Base-by-base conservation (phyloP, 2,888 invertebrate species). In the Agonopterix alstromeriana region DNA sequence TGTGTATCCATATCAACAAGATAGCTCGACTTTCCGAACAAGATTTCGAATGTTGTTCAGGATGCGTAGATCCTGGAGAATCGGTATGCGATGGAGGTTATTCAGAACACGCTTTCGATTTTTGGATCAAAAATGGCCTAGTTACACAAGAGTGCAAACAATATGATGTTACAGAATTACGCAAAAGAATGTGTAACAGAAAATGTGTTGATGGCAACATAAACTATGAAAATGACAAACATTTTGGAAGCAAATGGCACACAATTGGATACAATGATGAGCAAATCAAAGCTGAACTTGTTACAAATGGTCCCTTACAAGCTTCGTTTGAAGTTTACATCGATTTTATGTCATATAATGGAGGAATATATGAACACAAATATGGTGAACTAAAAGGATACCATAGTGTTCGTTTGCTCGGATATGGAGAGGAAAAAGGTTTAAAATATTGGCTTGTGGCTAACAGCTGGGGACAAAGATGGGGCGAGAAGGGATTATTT, bases 401-500 rank as follows among this genome's bases (percentile, higher is more conserved):
- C 90, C 95, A 95, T 74, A 95, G 95, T 12, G 91, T 95, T 43
- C 92, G 92, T 60, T 91, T 95, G 40, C 71, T 95, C 36, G 95
- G 96, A 9, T 96, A 95, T 94, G 95, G 96, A 35, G 90, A 89
- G 0, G 92, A 94, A 50, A 84, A 90, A 42, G 90, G 89, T n/a
- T 89, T 89, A 3, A 92, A 93, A 8, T 96, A 95, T 73, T 96
- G 96, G 96, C 82, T 94, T n/a, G 90, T 94, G 55, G 95, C 94
- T 51, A 96, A 96, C 82, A 94, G 94, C 0, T 96, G 95, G 95
- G 95, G 95, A 77, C 87, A 88, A 1, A 95, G 9, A 1, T 27
- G 12, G 10, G 51, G 53, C 7, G 46, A 49, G 1, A 48, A 49
- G 3, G 54, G 53, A 10, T 11, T 48, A 14, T 51, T 48, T 36